Conservation (phyloP, 2,888 invertebrate species). For the Pachydiplax longipennis region DNA sequence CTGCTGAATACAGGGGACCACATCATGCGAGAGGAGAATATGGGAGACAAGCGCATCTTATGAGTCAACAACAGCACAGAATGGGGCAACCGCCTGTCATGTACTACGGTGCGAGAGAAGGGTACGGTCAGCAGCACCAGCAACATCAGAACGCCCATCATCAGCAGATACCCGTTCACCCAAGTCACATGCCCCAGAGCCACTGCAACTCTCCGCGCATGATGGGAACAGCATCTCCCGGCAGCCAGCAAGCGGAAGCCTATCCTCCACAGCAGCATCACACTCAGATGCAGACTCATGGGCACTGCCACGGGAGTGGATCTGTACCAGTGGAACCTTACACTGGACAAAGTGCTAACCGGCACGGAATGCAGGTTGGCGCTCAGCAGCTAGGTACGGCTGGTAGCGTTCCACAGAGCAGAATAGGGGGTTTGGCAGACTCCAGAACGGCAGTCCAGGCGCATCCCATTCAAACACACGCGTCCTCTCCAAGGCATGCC, state of each 20-base stretch:
- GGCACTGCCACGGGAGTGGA: constrained; percentile 47
- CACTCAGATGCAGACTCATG: constrained; percentile 3
- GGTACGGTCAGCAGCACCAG: constrained; percentile 61
- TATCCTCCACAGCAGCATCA: constrained; percentile 49
- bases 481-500: constrained; percentile 6
- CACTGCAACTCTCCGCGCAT: constrained; percentile 55
- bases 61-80: neutral
- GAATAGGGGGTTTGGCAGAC: neutral
- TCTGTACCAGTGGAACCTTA: constrained; percentile 55
- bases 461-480: neutral
- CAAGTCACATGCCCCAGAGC: constrained; percentile 57
- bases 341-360: neutral
- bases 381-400: neutral
- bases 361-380: neutral
- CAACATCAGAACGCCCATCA: constrained; percentile 64
- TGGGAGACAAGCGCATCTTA: neutral
- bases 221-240: constrained; percentile 55
- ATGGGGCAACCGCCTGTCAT: constrained; percentile 28
- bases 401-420: neutral
- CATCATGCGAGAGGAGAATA: constrained; percentile 4
- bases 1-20: constrained; percentile 16
- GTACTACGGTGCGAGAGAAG: constrained; percentile 20
- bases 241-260: constrained; percentile 43
- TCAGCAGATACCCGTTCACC: constrained; percentile 53
- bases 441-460: neutral